A percentile compares a stretch with the other conserved stretches of the same genome.
These are phyloP conservation scores for Drosophila kanekoi DNA, from an alignment of 2,888 invertebrate species.

Conservation along the genomic window DNA sequence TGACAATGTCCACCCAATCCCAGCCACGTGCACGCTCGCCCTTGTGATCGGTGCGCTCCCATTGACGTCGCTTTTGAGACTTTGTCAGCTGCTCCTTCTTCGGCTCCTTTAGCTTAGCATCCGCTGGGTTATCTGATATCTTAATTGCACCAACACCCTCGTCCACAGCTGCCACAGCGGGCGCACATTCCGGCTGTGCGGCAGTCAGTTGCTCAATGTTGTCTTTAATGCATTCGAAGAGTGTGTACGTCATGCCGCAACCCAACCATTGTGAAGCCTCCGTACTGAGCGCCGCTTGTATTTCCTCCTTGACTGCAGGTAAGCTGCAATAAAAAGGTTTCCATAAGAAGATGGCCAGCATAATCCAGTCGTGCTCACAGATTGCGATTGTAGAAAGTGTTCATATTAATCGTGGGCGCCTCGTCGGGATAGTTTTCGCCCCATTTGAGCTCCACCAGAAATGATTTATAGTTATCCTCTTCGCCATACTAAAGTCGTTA, in stretches of 20 bases:
- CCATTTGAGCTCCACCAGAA: conserved; percentile 95
- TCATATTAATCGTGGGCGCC: conserved; percentile 92
- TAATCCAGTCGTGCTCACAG: conserved; percentile 88
- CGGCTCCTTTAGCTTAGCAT: conserved; percentile 86
- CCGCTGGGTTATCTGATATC: conserved; percentile 82
- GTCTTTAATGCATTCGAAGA: conserved; percentile 96
- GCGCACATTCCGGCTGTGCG: conserved; percentile 88
- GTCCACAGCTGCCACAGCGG: conserved; percentile 70
- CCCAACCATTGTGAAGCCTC: conserved; percentile 94
- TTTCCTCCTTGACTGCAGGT: conserved; percentile 89
- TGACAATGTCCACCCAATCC: conserved; percentile 98
- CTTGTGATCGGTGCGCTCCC: conserved; percentile 92
- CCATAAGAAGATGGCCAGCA: conserved; percentile 16
- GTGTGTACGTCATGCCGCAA: conserved; percentile 96
- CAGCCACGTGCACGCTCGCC: conserved; percentile 95
- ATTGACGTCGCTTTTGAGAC: conserved; percentile 94
- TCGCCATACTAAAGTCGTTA: conserved; percentile 89
- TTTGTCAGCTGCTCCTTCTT: conserved; percentile 95
- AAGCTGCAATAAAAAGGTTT: conserved; percentile 86
- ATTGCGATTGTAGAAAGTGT: conserved; percentile 96
- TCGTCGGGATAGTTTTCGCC: conserved; percentile 93
- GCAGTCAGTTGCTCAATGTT: conserved; percentile 89
- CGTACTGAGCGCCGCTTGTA: conserved; percentile 87
- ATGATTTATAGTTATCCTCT: conserved; percentile 91
- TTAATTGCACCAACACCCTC: conserved; percentile 78